phyloP scores from a whole-genome alignment of 2,113 vertebrate species.

The Ptychochromis oligacanthus region DNA sequence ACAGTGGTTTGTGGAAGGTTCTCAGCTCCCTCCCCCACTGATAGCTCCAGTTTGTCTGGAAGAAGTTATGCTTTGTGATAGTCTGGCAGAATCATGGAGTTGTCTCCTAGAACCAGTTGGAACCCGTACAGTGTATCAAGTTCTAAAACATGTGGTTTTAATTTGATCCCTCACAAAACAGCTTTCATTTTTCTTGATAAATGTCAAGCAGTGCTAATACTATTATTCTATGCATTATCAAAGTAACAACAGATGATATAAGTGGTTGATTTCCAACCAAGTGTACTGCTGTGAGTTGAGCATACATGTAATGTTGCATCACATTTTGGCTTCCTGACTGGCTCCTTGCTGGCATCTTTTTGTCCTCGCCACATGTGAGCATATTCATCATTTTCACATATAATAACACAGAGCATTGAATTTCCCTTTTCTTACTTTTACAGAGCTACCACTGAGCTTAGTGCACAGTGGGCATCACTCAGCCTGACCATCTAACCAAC shows the following conservation, averaged over 20 bases:
- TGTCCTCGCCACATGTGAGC: conserved; percentile 41
- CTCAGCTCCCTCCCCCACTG: conserved; percentile 57
- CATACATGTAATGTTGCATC: conserved; percentile 5
- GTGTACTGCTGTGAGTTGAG: neutral
- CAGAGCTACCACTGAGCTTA: conserved; percentile 30
- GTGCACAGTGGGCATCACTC: conserved; percentile 54
- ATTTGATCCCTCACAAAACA: conserved; percentile 59
- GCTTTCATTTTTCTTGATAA: conserved; percentile 66
- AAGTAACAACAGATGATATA: conserved; percentile 64
- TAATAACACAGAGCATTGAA: conserved; percentile 57
- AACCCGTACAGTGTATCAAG: conserved; percentile 48
- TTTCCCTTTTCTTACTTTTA: conserved; percentile 50
- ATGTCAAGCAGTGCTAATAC: conserved; percentile 45
- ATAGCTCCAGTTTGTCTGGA: conserved; percentile 73
- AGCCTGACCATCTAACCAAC: conserved; percentile 33
- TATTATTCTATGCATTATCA: conserved; percentile 67
- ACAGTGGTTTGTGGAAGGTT: conserved; percentile 56
- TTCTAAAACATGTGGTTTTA: conserved; percentile 75
- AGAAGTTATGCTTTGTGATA: conserved; percentile 65
- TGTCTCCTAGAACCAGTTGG: conserved; percentile 52
- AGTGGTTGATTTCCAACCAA: conserved; percentile 40
- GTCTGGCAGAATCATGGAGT: conserved; percentile 57
- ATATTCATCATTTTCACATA: conserved; percentile 59
- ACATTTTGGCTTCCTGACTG: conserved; percentile 7
- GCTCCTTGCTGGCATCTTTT: conserved; percentile 28